Evolutionary conservation across 2,113 vertebrate genomes (phyloP).

Genomic region (Nymphicus hollandicus): DNA sequence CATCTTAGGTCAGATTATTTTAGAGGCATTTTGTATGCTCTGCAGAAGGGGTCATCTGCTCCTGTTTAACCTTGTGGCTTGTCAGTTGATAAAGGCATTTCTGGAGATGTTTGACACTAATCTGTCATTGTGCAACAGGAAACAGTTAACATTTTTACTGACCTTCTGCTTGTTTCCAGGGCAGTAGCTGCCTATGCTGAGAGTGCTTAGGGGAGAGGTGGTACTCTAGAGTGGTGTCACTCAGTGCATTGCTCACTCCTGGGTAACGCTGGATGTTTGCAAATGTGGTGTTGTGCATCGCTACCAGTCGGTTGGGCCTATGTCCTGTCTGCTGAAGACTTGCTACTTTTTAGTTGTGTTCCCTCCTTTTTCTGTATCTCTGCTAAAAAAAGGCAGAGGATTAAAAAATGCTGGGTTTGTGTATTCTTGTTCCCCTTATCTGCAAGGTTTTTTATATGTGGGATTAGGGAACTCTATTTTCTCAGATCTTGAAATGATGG

Average conservation of each 20-base stretch:
- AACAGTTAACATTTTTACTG: neutral
- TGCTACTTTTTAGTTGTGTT: neutral
- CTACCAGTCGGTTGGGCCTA: rapidly evolving
- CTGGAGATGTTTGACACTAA: neutral
- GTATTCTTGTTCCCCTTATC: neutral
- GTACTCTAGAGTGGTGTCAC: neutral
- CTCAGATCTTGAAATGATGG: neutral
- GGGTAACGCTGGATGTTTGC: neutral
- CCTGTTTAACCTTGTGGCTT: neutral
- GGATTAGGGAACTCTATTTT: neutral
- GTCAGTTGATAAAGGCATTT: neutral
- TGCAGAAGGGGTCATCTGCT: neutral
- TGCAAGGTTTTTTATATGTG: neutral
- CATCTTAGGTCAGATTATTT: neutral
- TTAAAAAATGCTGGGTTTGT: neutral
- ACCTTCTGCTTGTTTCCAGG: neutral
- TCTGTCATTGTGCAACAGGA: neutral
- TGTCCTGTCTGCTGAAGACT: neutral
- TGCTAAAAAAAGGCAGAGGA: neutral
- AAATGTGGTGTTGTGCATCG: neutral
- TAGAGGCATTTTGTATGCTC: neutral
- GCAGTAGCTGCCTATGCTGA: neutral
- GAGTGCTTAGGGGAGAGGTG: neutral
- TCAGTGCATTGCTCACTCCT: rapidly evolving
- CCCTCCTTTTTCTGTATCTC: neutral